These are phyloP conservation scores for Cranoglanis bouderius DNA, from an alignment of 2,113 vertebrate genomes.

Conservation along the genomic window DNA sequence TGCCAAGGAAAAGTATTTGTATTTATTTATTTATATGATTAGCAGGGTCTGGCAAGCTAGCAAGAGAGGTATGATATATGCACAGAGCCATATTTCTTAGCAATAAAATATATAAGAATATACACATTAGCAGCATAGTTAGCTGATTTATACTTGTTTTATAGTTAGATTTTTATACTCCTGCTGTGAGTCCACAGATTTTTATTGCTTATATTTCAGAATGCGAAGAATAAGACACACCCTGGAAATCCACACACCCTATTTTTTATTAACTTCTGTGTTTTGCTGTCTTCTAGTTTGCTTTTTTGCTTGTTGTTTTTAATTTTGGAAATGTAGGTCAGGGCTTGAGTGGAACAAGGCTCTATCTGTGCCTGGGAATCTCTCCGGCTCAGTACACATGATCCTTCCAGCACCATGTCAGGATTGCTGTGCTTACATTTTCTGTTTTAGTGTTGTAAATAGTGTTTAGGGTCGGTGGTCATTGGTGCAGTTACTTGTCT, in stretches of 20 bases:
- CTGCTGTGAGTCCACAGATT: slow-evolving; percentile 6
- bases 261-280: slow-evolving; percentile 56
- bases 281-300: slow-evolving; percentile 50
- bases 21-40: too few relatives aligned
- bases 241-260: slow-evolving; percentile 43
- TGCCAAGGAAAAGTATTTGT: background rate
- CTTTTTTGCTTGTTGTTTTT: slow-evolving; percentile 64
- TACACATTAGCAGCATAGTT: background rate
- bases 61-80: background rate
- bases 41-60: background rate
- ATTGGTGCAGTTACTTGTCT: background rate
- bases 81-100: background rate
- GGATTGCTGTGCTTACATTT: background rate
- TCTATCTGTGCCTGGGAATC: slow-evolving; percentile 8
- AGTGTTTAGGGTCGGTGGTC: background rate
- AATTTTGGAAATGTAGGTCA: slow-evolving; percentile 71
- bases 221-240: slow-evolving; percentile 21
- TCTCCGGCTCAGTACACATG: slow-evolving; percentile 3
- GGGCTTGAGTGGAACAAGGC: slow-evolving; percentile 58
- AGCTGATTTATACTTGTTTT: background rate
- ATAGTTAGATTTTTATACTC: background rate
- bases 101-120: background rate
- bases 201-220: slow-evolving; percentile 49
- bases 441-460: slow-evolving; percentile 6
- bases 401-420: background rate